These are phyloP conservation scores for Halcyon senegalensis DNA, from an alignment of 2,113 vertebrate species.

Conservation along the genomic window DNA sequence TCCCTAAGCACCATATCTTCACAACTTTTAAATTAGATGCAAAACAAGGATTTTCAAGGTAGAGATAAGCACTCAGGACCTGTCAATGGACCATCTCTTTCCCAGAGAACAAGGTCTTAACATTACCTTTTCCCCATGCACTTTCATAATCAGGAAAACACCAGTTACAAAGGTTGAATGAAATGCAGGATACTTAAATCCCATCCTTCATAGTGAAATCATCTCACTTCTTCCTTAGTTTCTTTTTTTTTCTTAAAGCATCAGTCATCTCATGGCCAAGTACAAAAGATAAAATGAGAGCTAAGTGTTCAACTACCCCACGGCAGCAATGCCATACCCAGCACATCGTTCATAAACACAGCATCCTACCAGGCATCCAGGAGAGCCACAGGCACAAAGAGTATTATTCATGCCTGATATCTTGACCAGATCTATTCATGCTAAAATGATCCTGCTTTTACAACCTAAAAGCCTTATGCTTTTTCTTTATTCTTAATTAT, in stretches of 20 bases:
- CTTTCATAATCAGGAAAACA: neutral
- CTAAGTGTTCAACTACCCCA: neutral
- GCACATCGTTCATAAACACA: accelerated
- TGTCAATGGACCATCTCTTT: neutral
- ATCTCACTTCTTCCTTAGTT: neutral
- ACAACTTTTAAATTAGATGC: too few relatives aligned
- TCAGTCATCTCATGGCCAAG: neutral
- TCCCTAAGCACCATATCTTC: too few relatives aligned
- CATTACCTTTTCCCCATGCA: neutral
- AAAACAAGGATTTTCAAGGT: neutral
- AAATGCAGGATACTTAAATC: neutral
- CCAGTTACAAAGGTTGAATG: neutral
- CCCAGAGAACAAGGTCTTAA: neutral
- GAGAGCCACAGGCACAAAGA: neutral
- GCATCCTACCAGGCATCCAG: neutral
- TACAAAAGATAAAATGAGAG: neutral
- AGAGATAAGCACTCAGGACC: neutral
- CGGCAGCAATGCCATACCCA: accelerated
- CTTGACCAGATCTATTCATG: neutral
- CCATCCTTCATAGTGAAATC: neutral
- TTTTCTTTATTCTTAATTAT: neutral
- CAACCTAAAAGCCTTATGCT: neutral
- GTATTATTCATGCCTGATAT: accelerated
- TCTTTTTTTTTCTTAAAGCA: neutral
- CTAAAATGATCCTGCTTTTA: neutral